phyloP scores from a whole-genome alignment of 2,888 invertebrate genomes.

The Archips xylosteana region DNA sequence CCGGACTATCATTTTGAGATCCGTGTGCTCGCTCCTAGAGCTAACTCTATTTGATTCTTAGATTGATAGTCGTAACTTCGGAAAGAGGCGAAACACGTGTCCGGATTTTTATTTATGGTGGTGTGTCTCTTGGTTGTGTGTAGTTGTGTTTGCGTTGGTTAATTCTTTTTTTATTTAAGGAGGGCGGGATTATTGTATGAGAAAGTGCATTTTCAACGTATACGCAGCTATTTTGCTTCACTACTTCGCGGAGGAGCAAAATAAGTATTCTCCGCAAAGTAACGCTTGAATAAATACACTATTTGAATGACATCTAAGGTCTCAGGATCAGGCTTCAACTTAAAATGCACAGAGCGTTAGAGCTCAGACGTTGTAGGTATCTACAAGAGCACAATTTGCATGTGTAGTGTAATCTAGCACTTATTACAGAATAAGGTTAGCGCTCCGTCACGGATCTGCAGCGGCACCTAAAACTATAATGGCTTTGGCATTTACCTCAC shows the following conservation, averaged over 20 bases:
- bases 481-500: slow-evolving; percentile 63
- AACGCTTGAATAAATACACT: too few species aligned
- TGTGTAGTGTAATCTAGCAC: slow-evolving; percentile 25
- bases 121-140: too few species aligned
- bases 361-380: neutral
- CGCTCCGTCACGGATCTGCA: slow-evolving; percentile 68
- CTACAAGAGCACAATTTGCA: neutral
- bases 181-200: too few species aligned
- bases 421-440: slow-evolving; percentile 62
- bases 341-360: slow-evolving; percentile 22
- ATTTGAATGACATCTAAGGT: slow-evolving; percentile 21
- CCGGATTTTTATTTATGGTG: too few species aligned
- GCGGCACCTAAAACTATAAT: slow-evolving; percentile 65
- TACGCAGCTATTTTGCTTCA: too few species aligned
- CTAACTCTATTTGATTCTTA: slow-evolving; percentile 51
- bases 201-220: too few species aligned
- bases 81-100: too few species aligned
- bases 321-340: slow-evolving; percentile 1
- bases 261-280: too few species aligned
- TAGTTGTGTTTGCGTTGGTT: too few species aligned
- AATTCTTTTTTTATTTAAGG: too few species aligned
- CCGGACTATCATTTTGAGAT: slow-evolving; percentile 72
- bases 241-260: too few species aligned
- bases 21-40: slow-evolving; percentile 56
- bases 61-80: too few species aligned